A percentile compares a stretch with the other conserved stretches of the same genome.
Conservation (phyloP, 1,140 invertebrate genomes). For the Cardiocondyla obscurior region DNA sequence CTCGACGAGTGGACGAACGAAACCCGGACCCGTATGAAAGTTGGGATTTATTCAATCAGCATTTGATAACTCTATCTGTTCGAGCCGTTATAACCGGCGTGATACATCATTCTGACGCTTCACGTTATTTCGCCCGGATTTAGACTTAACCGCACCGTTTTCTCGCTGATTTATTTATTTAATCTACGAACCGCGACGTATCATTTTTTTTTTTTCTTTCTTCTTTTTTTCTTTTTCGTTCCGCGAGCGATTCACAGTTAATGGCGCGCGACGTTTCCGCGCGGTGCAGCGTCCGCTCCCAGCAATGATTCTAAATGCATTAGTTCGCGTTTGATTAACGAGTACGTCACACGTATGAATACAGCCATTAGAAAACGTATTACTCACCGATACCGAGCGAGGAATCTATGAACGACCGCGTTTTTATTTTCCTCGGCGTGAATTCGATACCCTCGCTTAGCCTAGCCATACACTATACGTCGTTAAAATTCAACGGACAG, state of each 20-base stretch:
- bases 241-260: conserved; percentile 46
- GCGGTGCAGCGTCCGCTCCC: conserved; percentile 22
- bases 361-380: conserved; percentile 54
- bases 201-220: conserved; percentile 16
- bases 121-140: conserved; percentile 21
- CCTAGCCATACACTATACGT: background rate
- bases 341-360: conserved; percentile 51
- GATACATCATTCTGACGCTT: conserved; percentile 28
- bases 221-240: conserved; percentile 34
- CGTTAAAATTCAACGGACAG: conserved; percentile 27
- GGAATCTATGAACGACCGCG: conserved; percentile 1
- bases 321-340: conserved; percentile 53
- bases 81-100: conserved; percentile 1
- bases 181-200: conserved; percentile 15
- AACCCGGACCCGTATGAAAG: background rate
- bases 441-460: background rate
- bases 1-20: background rate
- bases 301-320: conserved; percentile 49
- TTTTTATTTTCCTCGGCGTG: background rate
- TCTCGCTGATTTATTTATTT: conserved; percentile 52
- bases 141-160: conserved; percentile 24
- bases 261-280: conserved; percentile 53
- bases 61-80: conserved; percentile 45
- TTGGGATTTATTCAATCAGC: conserved; percentile 20
- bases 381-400: conserved; percentile 37